Conservation (phyloP, 2,797 vertebrate species). For the Mallotus villosus region DNA sequence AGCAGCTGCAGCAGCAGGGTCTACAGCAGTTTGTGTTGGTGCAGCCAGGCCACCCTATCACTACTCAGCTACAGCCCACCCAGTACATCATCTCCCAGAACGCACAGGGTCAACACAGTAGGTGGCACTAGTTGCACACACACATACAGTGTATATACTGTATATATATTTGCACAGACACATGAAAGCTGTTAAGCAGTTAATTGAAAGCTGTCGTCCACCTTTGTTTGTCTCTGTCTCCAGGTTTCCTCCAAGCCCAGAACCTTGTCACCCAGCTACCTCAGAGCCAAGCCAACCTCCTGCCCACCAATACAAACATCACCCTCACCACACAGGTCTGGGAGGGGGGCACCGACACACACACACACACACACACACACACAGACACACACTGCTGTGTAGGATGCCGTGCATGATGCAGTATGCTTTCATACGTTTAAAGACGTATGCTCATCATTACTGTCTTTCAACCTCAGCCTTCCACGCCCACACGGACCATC, state of each 20-base stretch:
- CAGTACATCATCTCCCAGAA: conserved; percentile 89
- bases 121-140: conserved; percentile 29
- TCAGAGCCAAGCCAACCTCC: conserved; percentile 87
- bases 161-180: no score
- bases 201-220: neutral
- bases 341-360: neutral
- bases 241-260: conserved; percentile 86
- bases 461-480: conserved; percentile 69
- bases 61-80: conserved; percentile 82
- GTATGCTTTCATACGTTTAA: neutral
- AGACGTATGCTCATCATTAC: neutral
- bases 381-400: no score
- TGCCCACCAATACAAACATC: conserved; percentile 84
- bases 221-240: neutral
- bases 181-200: neutral
- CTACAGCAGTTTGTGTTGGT: conserved; percentile 88
- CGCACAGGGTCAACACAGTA: conserved; percentile 85
- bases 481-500: conserved; percentile 87
- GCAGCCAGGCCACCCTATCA: conserved; percentile 72
- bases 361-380: neutral
- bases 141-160: neutral
- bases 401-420: no score
- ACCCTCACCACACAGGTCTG: conserved; percentile 85
- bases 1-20: conserved; percentile 85
- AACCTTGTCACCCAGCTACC: conserved; percentile 89